A percentile compares a stretch with the other conserved stretches of the same genome.
These are phyloP conservation scores for Pristionchus fissidentatus DNA, from an alignment of 2,888 invertebrate genomes.

Conservation along the genomic window DNA sequence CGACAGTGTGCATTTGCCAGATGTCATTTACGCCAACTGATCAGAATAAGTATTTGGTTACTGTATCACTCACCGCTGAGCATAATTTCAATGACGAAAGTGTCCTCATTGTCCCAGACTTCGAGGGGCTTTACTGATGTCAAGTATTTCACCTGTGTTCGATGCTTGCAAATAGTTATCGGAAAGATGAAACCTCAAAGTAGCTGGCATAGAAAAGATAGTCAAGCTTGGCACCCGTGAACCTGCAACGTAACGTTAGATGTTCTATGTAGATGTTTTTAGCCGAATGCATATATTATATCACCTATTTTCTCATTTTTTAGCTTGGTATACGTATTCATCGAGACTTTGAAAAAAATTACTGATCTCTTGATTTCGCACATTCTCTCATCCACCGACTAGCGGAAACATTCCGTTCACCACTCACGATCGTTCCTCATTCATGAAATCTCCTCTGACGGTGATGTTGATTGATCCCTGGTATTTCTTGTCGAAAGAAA, in stretches of 20 bases:
- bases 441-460: slow-evolving; percentile 34
- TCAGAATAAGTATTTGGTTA: background rate
- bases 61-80: background rate
- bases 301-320: too few species aligned
- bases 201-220: slow-evolving; percentile 14
- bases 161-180: background rate
- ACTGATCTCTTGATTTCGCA: background rate
- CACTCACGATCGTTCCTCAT: slow-evolving; percentile 4
- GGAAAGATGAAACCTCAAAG: slow-evolving; percentile 4
- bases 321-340: too few species aligned
- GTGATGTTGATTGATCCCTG: background rate
- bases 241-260: background rate
- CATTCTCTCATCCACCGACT: background rate
- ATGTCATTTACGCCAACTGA: too few species aligned
- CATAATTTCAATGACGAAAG: slow-evolving; percentile 11
- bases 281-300: too few species aligned
- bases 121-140: background rate
- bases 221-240: background rate
- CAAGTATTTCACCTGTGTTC: slow-evolving; percentile 25
- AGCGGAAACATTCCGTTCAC: too few species aligned
- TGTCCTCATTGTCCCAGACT: slow-evolving; percentile 29
- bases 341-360: too few species aligned
- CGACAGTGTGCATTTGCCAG: too few species aligned
- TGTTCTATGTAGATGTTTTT: too few species aligned
- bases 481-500: slow-evolving; percentile 8